Conservation (phyloP, 2,888 invertebrate species). For the Agrochola litura region DNA sequence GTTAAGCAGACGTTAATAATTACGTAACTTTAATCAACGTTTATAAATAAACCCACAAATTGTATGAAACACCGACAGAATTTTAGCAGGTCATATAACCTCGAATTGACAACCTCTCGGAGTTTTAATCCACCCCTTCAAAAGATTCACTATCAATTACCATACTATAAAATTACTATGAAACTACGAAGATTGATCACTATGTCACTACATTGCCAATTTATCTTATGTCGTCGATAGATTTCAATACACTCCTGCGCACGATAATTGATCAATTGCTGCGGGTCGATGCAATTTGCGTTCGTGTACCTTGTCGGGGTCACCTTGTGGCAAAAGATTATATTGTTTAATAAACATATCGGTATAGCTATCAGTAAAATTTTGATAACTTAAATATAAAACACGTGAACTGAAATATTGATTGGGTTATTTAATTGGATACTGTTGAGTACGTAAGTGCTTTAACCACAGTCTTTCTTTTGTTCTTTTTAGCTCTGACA, state of each 20-base stretch:
- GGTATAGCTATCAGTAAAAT: background rate
- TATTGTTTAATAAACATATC: conserved; percentile 26
- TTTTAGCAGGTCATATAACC: too few species aligned
- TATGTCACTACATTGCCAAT: conserved; percentile 32
- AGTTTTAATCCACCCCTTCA: background rate
- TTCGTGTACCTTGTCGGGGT: conserved; percentile 12
- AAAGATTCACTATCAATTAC: conserved; percentile 2
- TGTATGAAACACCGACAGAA: background rate
- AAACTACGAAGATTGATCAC: conserved; percentile 40
- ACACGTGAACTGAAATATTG: background rate
- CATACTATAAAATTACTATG: conserved; percentile 14
- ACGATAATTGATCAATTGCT: conserved; percentile 38
- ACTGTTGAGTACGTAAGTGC: background rate
- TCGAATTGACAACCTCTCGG: background rate
- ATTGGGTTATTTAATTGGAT: background rate
- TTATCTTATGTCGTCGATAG: conserved; percentile 34
- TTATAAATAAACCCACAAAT: background rate
- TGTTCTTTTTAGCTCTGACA: background rate
- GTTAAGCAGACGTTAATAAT: too few species aligned
- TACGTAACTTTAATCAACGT: background rate
- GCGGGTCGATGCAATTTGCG: conserved; percentile 30
- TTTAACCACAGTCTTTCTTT: background rate
- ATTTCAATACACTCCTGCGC: conserved; percentile 47
- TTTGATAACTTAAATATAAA: conserved; percentile 8
- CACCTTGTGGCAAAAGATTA: conserved; percentile 23